phyloP scores from a whole-genome alignment of 2,888 invertebrate genomes.

The Pardosa pseudoannulata region DNA sequence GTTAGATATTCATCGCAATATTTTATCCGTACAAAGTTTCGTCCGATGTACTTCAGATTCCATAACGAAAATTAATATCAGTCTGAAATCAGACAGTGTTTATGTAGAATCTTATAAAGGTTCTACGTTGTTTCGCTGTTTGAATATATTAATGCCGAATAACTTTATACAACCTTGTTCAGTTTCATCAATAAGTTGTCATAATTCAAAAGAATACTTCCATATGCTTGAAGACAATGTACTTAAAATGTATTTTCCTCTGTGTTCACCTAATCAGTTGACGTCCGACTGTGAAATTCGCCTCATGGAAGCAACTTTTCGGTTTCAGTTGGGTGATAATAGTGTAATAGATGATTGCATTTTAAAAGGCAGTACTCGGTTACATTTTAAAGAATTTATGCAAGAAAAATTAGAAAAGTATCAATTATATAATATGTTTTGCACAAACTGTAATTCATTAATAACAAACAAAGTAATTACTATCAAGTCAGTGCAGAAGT shows the following conservation, averaged over 20 bases:
- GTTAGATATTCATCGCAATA: constrained; percentile 19
- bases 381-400: background rate
- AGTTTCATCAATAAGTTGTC: background rate
- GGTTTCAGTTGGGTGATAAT: background rate
- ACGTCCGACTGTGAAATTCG: background rate
- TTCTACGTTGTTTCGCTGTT: background rate
- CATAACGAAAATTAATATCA: background rate
- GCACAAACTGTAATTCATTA: background rate
- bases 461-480: background rate
- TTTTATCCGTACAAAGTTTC: constrained; percentile 3
- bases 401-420: background rate
- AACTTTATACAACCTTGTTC: background rate
- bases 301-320: background rate
- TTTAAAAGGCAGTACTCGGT: no score
- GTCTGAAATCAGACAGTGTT: background rate
- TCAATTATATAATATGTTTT: background rate
- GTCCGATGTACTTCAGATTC: background rate
- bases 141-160: background rate
- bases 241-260: background rate
- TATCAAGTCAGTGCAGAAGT: background rate
- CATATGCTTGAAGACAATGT: background rate
- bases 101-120: background rate
- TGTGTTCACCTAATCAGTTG: background rate
- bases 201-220: background rate
- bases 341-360: background rate